Conservation (phyloP, 2,888 invertebrate species). For the Platycheirus albimanus region DNA sequence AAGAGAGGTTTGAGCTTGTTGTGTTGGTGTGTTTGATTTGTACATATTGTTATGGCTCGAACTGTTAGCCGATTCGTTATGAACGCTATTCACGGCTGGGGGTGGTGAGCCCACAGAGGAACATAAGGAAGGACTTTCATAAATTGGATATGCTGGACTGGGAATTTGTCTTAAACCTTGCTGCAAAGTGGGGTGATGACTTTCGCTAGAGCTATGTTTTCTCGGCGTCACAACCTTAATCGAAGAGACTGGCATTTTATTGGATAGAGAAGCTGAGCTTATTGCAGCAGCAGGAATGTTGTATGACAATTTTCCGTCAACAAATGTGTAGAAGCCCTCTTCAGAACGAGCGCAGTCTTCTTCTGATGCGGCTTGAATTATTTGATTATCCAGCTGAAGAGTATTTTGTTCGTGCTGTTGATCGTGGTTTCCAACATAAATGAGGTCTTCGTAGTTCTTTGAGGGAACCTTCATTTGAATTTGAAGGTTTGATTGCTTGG, state of each 20-base stretch:
- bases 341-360: constrained; percentile 64
- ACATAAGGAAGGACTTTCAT: constrained; percentile 87
- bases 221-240: constrained; percentile 68
- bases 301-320: constrained; percentile 75
- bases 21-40: constrained; percentile 77
- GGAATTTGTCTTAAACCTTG: constrained; percentile 85
- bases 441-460: constrained; percentile 89
- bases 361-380: constrained; percentile 46
- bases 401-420: constrained; percentile 77
- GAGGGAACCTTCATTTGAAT: constrained; percentile 91
- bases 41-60: constrained; percentile 81
- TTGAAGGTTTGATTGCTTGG: constrained; percentile 83
- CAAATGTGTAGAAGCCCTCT: constrained; percentile 75
- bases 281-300: constrained; percentile 72
- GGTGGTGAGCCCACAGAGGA: constrained; percentile 80
- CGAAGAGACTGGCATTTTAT: constrained; percentile 50
- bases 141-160: constrained; percentile 92
- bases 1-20: constrained; percentile 66
- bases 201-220: constrained; percentile 57
- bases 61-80: constrained; percentile 76
- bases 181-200: constrained; percentile 73
- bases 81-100: constrained; percentile 77
- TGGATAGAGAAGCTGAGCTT: constrained; percentile 50
- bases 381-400: constrained; percentile 64
- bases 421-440: constrained; percentile 81